phyloP scores from a whole-genome alignment of 2,888 invertebrate genomes.

The Phyllotreta cruciferae region DNA sequence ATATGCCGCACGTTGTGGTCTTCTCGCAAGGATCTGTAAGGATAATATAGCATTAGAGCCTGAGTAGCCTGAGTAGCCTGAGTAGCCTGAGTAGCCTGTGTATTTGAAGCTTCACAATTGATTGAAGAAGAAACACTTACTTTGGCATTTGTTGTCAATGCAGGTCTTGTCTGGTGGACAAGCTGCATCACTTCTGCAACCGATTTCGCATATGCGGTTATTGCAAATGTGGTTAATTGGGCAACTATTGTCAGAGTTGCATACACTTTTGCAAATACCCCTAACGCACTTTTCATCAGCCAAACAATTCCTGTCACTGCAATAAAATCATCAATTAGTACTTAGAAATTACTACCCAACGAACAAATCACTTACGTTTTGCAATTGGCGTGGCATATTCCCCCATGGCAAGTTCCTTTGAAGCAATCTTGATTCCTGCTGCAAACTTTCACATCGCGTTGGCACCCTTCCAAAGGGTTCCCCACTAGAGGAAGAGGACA shows the following conservation, averaged over 20 bases:
- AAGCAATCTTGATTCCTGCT: slow-evolving; percentile 72
- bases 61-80: too few species aligned
- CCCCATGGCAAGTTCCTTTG: slow-evolving; percentile 75
- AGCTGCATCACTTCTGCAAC: slow-evolving; percentile 83
- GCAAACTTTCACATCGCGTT: slow-evolving; percentile 72
- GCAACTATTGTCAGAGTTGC: slow-evolving; percentile 86
- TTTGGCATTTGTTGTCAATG: slow-evolving; percentile 81
- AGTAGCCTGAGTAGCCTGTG: too few species aligned
- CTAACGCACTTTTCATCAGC: slow-evolving; percentile 86
- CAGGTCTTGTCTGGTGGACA: slow-evolving; percentile 81
- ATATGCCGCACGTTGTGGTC: slow-evolving; percentile 78
- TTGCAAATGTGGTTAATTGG: slow-evolving; percentile 84
- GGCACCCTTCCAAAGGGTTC: slow-evolving; percentile 77
- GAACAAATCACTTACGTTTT: slow-evolving; percentile 66
- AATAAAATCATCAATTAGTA: neutral
- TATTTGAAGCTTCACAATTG: neutral
- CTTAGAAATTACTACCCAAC: neutral
- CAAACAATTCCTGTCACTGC: slow-evolving; percentile 80
- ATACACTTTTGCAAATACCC: slow-evolving; percentile 83
- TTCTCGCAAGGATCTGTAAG: slow-evolving; percentile 78
- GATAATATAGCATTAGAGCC: neutral
- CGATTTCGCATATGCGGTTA: slow-evolving; percentile 83
- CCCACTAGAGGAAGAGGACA: slow-evolving; percentile 78
- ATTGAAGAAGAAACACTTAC: slow-evolving; percentile 58
- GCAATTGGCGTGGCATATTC: slow-evolving; percentile 79